These are phyloP conservation scores for Tragopan temminckii DNA, from an alignment of 2,797 vertebrate genomes.

Conservation along the genomic window DNA sequence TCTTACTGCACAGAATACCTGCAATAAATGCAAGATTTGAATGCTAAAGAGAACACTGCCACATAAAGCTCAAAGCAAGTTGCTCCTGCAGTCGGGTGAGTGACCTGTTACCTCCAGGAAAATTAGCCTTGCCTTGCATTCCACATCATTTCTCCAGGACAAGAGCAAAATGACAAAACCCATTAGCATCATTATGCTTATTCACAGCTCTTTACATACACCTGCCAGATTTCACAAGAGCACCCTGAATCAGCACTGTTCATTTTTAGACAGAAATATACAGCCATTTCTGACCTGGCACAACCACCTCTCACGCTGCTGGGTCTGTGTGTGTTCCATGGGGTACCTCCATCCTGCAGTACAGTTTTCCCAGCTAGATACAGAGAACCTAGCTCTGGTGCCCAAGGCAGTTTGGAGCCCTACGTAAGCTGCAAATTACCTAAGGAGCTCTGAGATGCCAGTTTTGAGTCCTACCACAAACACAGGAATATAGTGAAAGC, in stretches of 20 bases:
- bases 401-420: neutral
- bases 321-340: rapidly evolving
- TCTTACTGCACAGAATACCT: neutral
- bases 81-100: neutral
- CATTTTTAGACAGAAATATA: neutral
- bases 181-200: neutral
- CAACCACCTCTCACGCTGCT: neutral
- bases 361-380: neutral
- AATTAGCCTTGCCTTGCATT: neutral
- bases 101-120: neutral
- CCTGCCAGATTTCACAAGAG: neutral
- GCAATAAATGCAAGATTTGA: neutral
- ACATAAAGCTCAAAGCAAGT: neutral
- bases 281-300: neutral
- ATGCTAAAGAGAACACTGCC: neutral
- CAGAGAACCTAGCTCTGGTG: neutral
- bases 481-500: neutral
- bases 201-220: neutral
- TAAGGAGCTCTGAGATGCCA: neutral
- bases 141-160: neutral
- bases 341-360: neutral
- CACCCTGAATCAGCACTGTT: neutral
- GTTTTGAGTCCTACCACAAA: too few relatives aligned
- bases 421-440: rapidly evolving
- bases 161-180: neutral